These are phyloP conservation scores for Protula sp. DNA, from an alignment of 2,888 invertebrate species.

Conservation along the genomic window DNA sequence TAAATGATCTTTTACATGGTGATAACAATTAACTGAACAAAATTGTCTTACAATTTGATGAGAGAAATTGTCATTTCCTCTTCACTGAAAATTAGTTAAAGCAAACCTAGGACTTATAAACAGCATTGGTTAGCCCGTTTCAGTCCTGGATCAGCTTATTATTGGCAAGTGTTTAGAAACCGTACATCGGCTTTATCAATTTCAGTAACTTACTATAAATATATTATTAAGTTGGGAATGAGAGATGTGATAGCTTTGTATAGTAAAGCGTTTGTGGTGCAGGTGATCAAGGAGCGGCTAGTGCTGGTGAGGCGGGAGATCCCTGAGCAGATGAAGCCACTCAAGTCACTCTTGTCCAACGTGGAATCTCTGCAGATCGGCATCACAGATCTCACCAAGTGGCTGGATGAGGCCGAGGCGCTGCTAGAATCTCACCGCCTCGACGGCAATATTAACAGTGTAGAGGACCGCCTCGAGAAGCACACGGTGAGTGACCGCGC, in stretches of 20 bases:
- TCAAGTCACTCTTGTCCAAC: slow-evolving; percentile 58
- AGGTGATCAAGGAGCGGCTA: slow-evolving; percentile 40
- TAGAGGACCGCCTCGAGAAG: slow-evolving; percentile 71
- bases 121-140: too few relatives aligned
- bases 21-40: too few relatives aligned
- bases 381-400: slow-evolving; percentile 75
- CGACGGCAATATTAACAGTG: slow-evolving; percentile 65
- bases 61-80: too few relatives aligned
- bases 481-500: slow-evolving; percentile 61
- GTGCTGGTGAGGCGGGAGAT: slow-evolving; percentile 61
- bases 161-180: too few relatives aligned
- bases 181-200: too few relatives aligned
- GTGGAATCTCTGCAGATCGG: slow-evolving; percentile 85
- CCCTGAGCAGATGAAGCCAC: slow-evolving; percentile 68
- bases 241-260: not conserved
- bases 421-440: slow-evolving; percentile 63
- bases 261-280: not conserved
- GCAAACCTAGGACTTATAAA: too few relatives aligned
- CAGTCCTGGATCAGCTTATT: too few relatives aligned
- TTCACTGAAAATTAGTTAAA: too few relatives aligned
- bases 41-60: too few relatives aligned
- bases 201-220: too few relatives aligned
- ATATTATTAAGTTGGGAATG: too few relatives aligned
- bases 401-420: slow-evolving; percentile 80
- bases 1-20: too few relatives aligned